A percentile compares a stretch with the other conserved stretches of the same genome.
phyloP scores from a whole-genome alignment of 2,797 vertebrate genomes.

The Necrosyrtes monachus region DNA sequence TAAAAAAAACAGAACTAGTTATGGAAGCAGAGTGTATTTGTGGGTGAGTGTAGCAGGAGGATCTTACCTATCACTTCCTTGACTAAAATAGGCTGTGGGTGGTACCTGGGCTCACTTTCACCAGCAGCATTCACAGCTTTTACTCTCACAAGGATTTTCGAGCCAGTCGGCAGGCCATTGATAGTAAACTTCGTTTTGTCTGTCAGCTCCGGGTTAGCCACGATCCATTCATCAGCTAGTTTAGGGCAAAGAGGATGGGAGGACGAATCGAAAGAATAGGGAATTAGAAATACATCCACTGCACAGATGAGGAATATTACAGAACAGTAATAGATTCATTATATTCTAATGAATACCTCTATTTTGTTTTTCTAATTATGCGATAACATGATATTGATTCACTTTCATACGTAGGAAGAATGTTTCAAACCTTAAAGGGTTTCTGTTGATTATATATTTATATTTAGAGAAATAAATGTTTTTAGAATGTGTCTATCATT shows the following conservation, averaged over 20 bases:
- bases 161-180: conserved; percentile 81
- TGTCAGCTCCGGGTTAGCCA: conserved; percentile 85
- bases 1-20: background rate
- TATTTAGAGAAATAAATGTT: background rate
- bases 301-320: background rate
- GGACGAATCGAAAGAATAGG: background rate
- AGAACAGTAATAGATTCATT: background rate
- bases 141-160: conserved; percentile 90
- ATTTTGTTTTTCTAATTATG: background rate
- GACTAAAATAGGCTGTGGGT: conserved; percentile 90
- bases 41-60: background rate
- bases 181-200: conserved; percentile 95
- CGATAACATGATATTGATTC: background rate
- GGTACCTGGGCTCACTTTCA: conserved; percentile 82
- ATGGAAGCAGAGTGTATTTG: background rate
- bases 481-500: background rate
- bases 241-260: background rate
- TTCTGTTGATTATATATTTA: background rate
- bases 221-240: conserved; percentile 87
- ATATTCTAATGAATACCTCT: background rate
- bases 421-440: background rate
- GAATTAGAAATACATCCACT: background rate
- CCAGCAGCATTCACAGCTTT: conserved; percentile 94
- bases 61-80: conserved; percentile 94
- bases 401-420: background rate